Evolutionary conservation across 2,797 vertebrate species (phyloP).

Genomic region (Harpagifer antarcticus): DNA sequence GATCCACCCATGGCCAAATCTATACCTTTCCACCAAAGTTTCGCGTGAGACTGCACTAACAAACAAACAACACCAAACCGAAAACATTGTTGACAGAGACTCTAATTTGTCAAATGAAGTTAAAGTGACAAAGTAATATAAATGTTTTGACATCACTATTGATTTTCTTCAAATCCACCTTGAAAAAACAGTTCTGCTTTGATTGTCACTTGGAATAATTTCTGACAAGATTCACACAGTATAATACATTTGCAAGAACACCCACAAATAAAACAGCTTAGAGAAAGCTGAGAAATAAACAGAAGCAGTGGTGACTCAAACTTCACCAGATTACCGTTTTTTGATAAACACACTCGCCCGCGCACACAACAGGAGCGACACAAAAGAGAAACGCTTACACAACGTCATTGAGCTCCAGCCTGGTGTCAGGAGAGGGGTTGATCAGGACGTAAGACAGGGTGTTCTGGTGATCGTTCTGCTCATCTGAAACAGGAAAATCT

Average conservation of each 20-base stretch:
- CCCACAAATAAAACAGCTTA: neutral
- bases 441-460: conserved; percentile 95
- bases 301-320: conserved; percentile 1
- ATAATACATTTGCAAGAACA: neutral
- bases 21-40: no score
- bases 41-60: no score
- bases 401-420: conserved; percentile 93
- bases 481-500: conserved; percentile 83
- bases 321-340: neutral
- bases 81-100: no score
- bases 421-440: conserved; percentile 93
- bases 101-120: no score
- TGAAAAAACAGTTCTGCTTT: neutral
- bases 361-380: neutral
- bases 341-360: conserved; percentile 4
- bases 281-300: conserved; percentile 17
- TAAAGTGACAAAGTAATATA: neutral
- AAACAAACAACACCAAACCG: no score
- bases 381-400: conserved; percentile 84
- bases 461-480: conserved; percentile 96
- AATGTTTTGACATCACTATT: neutral
- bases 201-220: neutral
- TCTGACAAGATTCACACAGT: neutral
- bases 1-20: no score
- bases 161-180: neutral